phyloP scores from a whole-genome alignment of 2,113 vertebrate genomes.

The Ceyx melanurus region DNA sequence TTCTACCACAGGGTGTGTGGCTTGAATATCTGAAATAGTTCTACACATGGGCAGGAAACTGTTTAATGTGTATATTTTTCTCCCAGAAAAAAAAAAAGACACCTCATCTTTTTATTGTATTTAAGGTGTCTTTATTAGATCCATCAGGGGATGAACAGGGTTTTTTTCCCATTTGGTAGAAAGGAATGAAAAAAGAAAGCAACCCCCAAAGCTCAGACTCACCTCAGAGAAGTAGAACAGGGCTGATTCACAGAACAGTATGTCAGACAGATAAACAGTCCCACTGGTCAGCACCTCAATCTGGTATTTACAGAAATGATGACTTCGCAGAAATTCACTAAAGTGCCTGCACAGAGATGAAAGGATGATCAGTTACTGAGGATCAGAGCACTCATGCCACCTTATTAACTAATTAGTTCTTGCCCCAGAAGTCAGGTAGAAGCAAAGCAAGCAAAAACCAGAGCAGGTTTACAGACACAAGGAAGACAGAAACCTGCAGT shows the following conservation, averaged over 20 bases:
- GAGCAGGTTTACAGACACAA: background rate
- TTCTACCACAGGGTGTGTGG: background rate
- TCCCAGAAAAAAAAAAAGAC: background rate
- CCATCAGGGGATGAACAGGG: background rate
- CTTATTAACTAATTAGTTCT: background rate
- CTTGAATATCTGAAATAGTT: background rate
- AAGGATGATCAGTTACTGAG: background rate
- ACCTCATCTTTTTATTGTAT: background rate
- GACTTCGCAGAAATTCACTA: constrained; percentile 94
- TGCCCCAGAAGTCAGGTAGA: background rate
- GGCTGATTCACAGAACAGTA: constrained; percentile 97
- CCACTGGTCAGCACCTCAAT: constrained; percentile 99
- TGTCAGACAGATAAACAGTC: constrained; percentile 97
- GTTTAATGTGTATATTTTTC: background rate
- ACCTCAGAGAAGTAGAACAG: constrained; percentile 99
- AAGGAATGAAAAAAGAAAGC: background rate
- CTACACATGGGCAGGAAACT: background rate
- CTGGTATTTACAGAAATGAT: constrained; percentile 99
- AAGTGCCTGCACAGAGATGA: constrained; percentile 87
- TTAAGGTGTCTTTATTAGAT: background rate
- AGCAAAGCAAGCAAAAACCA: background rate
- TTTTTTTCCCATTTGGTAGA: background rate
- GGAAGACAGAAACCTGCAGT: background rate
- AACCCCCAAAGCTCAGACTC: constrained; percentile 15
- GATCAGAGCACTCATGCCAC: background rate